Evolutionary conservation across 2,888 invertebrate genomes (phyloP).

Genomic region (Gandaritis pyraliata): DNA sequence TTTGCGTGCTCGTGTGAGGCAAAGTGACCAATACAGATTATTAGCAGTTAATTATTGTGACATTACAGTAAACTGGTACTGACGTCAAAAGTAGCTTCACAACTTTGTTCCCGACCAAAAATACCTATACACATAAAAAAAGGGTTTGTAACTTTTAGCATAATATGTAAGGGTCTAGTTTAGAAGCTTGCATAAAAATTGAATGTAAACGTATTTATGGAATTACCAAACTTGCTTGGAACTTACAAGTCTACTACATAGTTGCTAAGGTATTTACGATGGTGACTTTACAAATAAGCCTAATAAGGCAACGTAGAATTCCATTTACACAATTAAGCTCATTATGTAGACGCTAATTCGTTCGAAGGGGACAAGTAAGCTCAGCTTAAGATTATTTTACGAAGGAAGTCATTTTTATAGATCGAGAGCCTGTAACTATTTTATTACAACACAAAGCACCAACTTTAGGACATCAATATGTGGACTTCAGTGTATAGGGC

Average conservation of each 20-base stretch:
- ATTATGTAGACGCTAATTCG: slow-evolving; percentile 68
- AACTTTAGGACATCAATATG: no score
- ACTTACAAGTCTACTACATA: background rate
- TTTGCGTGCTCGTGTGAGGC: slow-evolving; percentile 34
- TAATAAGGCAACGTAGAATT: slow-evolving; percentile 60
- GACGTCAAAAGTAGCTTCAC: slow-evolving; percentile 19
- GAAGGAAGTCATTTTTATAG: slow-evolving; percentile 58
- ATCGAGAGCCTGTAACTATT: slow-evolving; percentile 7
- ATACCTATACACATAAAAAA: background rate
- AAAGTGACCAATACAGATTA: slow-evolving; percentile 37
- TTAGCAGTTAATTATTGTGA: slow-evolving; percentile 50
- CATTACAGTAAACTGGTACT: slow-evolving; percentile 53
- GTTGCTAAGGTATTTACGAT: slow-evolving; percentile 18
- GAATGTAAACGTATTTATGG: no score
- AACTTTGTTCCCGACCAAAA: slow-evolving; percentile 1
- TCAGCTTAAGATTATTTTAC: slow-evolving; percentile 51
- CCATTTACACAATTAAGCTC: slow-evolving; percentile 72
- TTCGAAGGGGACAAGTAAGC: slow-evolving; percentile 74
- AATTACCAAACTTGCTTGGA: no score
- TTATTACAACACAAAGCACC: background rate
- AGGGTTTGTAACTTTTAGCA: background rate
- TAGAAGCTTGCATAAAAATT: no score
- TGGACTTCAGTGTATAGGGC: no score
- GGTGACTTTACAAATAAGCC: slow-evolving; percentile 35
- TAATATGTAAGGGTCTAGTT: no score